phyloP scores from a whole-genome alignment of 2,797 vertebrate species.

The Hyperoplus lanceolatus region DNA sequence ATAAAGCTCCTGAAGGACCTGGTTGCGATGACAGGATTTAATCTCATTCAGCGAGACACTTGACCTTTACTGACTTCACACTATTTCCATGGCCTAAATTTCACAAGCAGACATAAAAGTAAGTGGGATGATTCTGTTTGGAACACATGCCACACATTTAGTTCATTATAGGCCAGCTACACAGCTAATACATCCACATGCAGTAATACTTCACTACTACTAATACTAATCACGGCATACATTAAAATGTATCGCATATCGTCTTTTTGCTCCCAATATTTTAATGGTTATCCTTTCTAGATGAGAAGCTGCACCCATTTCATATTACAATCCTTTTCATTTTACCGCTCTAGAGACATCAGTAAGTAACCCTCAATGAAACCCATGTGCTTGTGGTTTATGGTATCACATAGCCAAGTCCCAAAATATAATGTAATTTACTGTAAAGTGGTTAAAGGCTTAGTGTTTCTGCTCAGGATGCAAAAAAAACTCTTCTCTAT shows the following conservation, averaged over 20 bases:
- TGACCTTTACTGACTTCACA: constrained; percentile 50
- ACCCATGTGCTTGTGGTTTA: constrained; percentile 24
- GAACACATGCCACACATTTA: not conserved
- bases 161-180: constrained; percentile 6
- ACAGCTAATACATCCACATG: not conserved
- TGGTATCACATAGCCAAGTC: not conserved
- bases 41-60: constrained; percentile 58
- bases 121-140: constrained; percentile 1
- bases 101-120: constrained; percentile 29
- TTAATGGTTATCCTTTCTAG: not conserved
- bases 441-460: not conserved
- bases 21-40: constrained; percentile 54
- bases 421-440: constrained; percentile 26
- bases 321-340: constrained; percentile 24
- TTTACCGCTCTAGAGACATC: constrained; percentile 10
- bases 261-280: constrained; percentile 1
- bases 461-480: constrained; percentile 33
- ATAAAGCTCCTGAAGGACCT: constrained; percentile 45
- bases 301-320: constrained; percentile 19
- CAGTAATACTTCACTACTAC: not conserved
- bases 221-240: not conserved
- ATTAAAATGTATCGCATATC: constrained; percentile 6
- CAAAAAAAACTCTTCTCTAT: constrained; percentile 19
- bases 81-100: constrained; percentile 53
- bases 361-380: constrained; percentile 9